Evolutionary conservation across 2,113 vertebrate genomes (phyloP).

Genomic region (Stomatorhinus ivindoensis): DNA sequence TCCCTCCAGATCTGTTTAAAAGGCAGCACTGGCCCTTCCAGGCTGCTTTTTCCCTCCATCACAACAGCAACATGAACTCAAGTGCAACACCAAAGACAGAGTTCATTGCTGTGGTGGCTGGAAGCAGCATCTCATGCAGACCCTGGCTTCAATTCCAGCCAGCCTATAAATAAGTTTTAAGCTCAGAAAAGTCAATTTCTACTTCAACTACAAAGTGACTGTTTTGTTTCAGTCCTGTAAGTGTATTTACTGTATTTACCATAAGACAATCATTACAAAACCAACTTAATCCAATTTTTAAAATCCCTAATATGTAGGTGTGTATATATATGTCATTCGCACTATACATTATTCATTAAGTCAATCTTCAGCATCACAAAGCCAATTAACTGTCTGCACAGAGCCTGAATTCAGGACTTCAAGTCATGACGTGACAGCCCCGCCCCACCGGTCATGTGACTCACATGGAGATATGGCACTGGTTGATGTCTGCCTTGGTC

Average conservation of each 20-base stretch:
- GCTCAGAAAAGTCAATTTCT: neutral
- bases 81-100: neutral
- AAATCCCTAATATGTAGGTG: neutral
- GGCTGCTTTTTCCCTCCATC: neutral
- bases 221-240: neutral
- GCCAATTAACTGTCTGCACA: neutral
- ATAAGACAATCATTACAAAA: neutral
- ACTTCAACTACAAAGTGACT: neutral
- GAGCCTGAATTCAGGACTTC: neutral
- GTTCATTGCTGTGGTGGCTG: neutral
- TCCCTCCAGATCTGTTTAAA: neutral
- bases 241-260: neutral
- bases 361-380: neutral
- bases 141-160: neutral
- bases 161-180: neutral
- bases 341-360: neutral
- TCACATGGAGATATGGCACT: conserved; percentile 88
- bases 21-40: neutral
- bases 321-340: neutral
- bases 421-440: neutral
- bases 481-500: conserved; percentile 76
- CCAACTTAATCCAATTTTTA: neutral
- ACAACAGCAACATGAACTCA: neutral
- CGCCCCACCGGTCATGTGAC: conserved; percentile 43
- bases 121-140: neutral